Base-by-base conservation (phyloP, 2,797 vertebrate genomes). In the Crenuchus spilurus region DNA sequence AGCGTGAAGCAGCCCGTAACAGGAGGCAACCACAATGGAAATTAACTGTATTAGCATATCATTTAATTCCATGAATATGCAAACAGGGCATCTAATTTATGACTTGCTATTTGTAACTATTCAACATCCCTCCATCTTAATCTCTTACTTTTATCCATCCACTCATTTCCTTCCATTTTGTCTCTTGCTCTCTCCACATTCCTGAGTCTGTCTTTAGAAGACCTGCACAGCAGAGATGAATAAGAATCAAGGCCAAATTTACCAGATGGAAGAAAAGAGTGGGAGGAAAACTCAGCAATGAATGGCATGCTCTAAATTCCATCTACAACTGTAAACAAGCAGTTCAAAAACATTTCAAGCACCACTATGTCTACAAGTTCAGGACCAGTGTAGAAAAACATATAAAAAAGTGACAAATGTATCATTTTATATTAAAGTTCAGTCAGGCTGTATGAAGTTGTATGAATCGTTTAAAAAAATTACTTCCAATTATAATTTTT, bases 11-110 rank as follows among this genome's bases (percentile, higher is more conserved):
- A 65, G 57, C 65, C 60, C 58, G 75, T 61, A 79, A 79, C 79
- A 77, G 74, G 64, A 79, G 74, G 67, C 58, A 87, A 85, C 86
- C 82, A 89, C 88, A 86, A 92, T 91, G 88, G 87, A 91, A 92
- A 93, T 88, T 84, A 86, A 70, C 87, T 80, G 87, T 88, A 92
- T 93, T 93, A 91, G 90, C 89, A 93, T 88, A 90, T 89, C 88
- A 89, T 91, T 89, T 87, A 90, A 78, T 61, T 18, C 88, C 87
- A 92, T 91, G 89, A 88, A 90, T 92, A 93, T 93, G 92, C 88
- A 92, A 92, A 92, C 91, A 83, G 70, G 52, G 86, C 85, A 86
- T 90, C 88, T 88, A 90, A 91, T 92, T 90, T 92, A 92, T 90
- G 58, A 41, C 57, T 63, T 71, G 75, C 24, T 39, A 69, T 64